Evolutionary conservation across 2,888 invertebrate genomes (phyloP), one percentile per base, ranked within the genome.

Genomic region (Plagodis dolabraria): DNA sequence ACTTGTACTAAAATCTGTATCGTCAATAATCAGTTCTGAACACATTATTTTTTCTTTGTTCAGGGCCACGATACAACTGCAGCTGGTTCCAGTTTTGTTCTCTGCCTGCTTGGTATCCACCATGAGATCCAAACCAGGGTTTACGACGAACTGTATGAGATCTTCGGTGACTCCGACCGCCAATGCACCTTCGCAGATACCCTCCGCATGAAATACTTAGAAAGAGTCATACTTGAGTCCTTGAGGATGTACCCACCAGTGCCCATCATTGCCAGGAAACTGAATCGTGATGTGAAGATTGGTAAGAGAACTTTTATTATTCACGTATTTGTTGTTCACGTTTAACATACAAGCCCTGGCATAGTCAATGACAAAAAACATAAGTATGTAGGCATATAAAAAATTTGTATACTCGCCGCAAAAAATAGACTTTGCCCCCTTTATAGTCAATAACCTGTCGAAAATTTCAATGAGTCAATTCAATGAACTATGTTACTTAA

Each of bases 51-150:
- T 9, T 43, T 8, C 7, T 46, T 38, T 49, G 33, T 51, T 64
- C 40, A 92, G 93, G 93, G 93, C 10, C 93, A 93, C 64, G 93
- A 93, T 63, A 93, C 93, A 0, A 93, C 89, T 0, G 92, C 93
- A 8, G 96, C 98, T 38, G 98, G 96, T 0, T 96, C 97, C 67
- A 97, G 96, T 80, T 98, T 98, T 93, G 96, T 96, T 62, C 92
- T 98, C 6, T 96, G 96, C 69, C 93, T 98, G 75, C 94, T 98
- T 78, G 98, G 97, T 5, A 93, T 96, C 46, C 95, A 98, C 77
- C 96, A 96, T 44, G 94, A 97, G 9, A 95, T 98, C 45, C 98
- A 98, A 87, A 93, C 94, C 0, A 95, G 90, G 72, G 96, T 96
- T 0, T 94, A 95, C 72, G 94, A 96, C 62, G 97, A 97, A 76